phyloP scores from a whole-genome alignment of 2,888 invertebrate genomes.

The Dryomyza anilis region DNA sequence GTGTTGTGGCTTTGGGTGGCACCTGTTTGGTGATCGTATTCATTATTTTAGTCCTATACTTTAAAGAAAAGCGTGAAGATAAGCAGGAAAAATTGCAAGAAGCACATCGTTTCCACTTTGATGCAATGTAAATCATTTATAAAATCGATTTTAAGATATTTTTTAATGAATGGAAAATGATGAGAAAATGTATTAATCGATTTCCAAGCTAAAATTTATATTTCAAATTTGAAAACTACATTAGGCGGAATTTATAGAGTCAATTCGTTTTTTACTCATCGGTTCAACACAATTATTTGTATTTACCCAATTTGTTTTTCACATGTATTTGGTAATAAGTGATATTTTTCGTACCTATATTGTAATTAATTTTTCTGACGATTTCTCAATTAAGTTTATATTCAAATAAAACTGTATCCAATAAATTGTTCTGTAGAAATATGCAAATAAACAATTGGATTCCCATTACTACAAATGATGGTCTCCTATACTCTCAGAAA shows the following conservation, averaged over 20 bases:
- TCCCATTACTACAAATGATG: neutral
- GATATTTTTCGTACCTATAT: neutral
- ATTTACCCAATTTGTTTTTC: neutral
- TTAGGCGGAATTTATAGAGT: no score
- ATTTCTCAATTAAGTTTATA: neutral
- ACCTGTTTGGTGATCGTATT: constrained; percentile 83
- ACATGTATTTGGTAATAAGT: neutral
- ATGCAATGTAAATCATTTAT: constrained; percentile 72
- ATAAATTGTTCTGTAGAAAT: neutral
- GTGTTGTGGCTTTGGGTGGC: constrained; percentile 84
- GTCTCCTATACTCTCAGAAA: no score
- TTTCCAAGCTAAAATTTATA: no score
- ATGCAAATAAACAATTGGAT: neutral
- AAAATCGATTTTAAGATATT: neutral
- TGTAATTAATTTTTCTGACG: neutral
- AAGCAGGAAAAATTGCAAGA: constrained; percentile 78
- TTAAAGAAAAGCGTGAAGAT: constrained; percentile 86
- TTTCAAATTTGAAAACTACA: no score
- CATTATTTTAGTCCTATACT: constrained; percentile 86
- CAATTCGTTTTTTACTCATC: no score
- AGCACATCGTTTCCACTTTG: constrained; percentile 83
- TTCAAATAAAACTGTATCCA: neutral
- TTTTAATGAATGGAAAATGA: no score
- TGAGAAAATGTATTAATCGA: no score
- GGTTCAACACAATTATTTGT: no score